These are phyloP conservation scores for Leucozona laternaria DNA, from an alignment of 2,888 invertebrate species.

Conservation along the genomic window DNA sequence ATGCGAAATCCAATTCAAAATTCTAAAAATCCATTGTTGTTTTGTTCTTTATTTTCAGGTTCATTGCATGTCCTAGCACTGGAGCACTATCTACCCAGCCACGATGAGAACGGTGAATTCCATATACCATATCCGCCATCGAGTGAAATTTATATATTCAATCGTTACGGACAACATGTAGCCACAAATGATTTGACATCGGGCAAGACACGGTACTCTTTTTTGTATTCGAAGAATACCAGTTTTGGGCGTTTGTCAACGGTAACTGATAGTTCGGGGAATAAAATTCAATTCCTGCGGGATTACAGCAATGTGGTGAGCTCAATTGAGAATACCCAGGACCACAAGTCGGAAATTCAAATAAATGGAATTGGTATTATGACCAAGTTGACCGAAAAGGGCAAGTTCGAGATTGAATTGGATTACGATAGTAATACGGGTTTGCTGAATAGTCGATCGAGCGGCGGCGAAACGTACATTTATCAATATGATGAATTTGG, in stretches of 20 bases:
- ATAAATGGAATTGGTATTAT: constrained; percentile 97
- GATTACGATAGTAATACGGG: constrained; percentile 96
- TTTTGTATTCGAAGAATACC: constrained; percentile 98
- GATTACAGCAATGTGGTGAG: constrained; percentile 97
- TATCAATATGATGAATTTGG: constrained; percentile 96
- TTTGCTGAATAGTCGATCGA: constrained; percentile 92
- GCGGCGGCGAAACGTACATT: constrained; percentile 93
- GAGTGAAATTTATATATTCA: constrained; percentile 96
- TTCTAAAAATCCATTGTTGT: constrained; percentile 56
- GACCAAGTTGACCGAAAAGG: constrained; percentile 94
- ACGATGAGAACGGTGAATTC: constrained; percentile 95
- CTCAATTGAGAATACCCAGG: constrained; percentile 97
- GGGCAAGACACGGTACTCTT: constrained; percentile 97
- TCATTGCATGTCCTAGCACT: constrained; percentile 93
- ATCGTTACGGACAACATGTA: constrained; percentile 97
- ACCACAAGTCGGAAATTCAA: constrained; percentile 95
- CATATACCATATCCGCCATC: constrained; percentile 97
- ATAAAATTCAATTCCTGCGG: constrained; percentile 94
- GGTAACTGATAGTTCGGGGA: constrained; percentile 96
- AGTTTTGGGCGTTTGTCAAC: constrained; percentile 97
- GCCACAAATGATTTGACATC: constrained; percentile 97
- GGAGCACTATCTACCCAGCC: constrained; percentile 93
- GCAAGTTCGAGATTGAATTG: constrained; percentile 93
- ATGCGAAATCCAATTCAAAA: constrained; percentile 44
- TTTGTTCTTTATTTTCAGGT: constrained; percentile 83